Conservation (phyloP, 53 echinoderm and acorn worm species). For the Echinarachnius parma region DNA sequence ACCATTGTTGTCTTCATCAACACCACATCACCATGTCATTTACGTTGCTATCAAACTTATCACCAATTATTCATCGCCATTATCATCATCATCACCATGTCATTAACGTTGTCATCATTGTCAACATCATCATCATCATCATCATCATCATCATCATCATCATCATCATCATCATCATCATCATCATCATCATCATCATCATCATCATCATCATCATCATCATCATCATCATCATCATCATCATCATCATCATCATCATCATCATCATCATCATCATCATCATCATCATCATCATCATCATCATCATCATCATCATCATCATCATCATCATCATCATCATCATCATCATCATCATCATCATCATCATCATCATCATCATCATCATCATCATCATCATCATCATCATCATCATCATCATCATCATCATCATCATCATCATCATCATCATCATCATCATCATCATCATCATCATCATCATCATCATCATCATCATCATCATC, state of each 20-base stretch:
- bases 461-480: slow-evolving; percentile 5
- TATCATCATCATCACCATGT: too few relatives aligned
- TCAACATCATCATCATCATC: slow-evolving; percentile 21
- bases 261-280: background rate
- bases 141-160: slow-evolving; percentile 1
- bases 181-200: slow-evolving; percentile 1
- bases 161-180: slow-evolving; percentile 1
- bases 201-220: slow-evolving; percentile 15
- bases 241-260: background rate
- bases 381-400: background rate
- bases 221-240: slow-evolving; percentile 22
- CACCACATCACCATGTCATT: background rate
- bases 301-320: background rate
- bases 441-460: slow-evolving; percentile 10
- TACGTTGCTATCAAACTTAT: background rate
- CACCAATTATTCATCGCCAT: too few relatives aligned
- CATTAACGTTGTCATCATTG: too few relatives aligned
- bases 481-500: slow-evolving; percentile 7
- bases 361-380: slow-evolving; percentile 8
- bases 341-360: background rate
- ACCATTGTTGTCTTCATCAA: too few relatives aligned
- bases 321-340: slow-evolving; percentile 2
- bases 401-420: background rate
- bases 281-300: background rate
- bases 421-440: slow-evolving; percentile 2